Base-by-base conservation (phyloP, 2,888 invertebrate genomes). In the Artemia sinica region DNA sequence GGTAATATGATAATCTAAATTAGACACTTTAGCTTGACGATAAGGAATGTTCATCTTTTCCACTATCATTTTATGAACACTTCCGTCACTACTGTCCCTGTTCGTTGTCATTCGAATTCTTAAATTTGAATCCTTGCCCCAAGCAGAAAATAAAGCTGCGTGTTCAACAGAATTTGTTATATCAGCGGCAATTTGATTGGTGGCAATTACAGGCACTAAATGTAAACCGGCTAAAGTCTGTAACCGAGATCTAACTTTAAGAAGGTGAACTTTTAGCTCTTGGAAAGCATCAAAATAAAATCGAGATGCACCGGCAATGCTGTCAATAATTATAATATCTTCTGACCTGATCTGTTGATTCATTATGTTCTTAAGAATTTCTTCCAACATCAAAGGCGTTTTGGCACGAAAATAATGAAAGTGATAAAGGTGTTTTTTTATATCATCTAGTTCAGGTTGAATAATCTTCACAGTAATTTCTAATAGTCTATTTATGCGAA, bases 281-380 rank as follows among this genome's bases (percentile, higher is more conserved):
- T n/a, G n/a, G 28, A 58, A 58, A 9, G n/a, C 28, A 28, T 58
- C 63, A 58, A 58, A 58, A 28, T 58, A 58, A 28, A 58, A 58
- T 28, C 63, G n/a, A 18, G 63, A 58, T n/a, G 63, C 63, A 18
- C 63, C 63, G n/a, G 63, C 63, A 58, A 58, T 58, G 28, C 63
- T 58, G 63, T 58, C 63, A n/a, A 58, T 18, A 58, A 58, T 10
- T 28, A 58, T 2, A 9, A 58, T 58, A 8, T 28, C 28, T 8
- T n/a, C 14, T 58, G 10, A n/a, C 8, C n/a, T 18, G 9, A 28
- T 8, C 8, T 58, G 28, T 28, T 58, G 63, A 8, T 28, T n/a
- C n/a, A 58, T 9, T 18, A 58, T 28, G 9, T 18, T 58, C 63
- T 28, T 58, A n/a, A 58, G 11, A 8, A 58, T 28, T 10, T 58